These are phyloP conservation scores for Drosophila maculinotata DNA, from an alignment of 2,888 invertebrate genomes.

Conservation along the genomic window DNA sequence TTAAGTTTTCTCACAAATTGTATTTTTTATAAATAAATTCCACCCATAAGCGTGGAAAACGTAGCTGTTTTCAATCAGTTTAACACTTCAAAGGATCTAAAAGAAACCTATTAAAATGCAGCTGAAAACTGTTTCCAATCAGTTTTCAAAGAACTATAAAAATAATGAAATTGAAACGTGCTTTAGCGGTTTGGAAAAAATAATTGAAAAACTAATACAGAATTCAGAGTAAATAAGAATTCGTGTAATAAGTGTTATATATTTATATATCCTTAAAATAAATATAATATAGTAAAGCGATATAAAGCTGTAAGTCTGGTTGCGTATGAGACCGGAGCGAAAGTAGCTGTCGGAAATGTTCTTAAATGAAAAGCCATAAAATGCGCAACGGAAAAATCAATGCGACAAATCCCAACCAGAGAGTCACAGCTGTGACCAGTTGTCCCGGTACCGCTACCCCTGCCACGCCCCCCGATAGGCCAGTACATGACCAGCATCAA, in stretches of 20 bases:
- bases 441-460: neutral
- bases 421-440: conserved; percentile 56
- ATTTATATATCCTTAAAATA: neutral
- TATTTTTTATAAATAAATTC: too few species aligned
- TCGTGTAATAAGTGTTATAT: neutral
- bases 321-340: conserved; percentile 25
- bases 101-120: too few species aligned
- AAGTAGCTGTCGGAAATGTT: conserved; percentile 61
- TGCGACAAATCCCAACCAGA: conserved; percentile 35
- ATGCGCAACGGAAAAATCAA: conserved; percentile 65
- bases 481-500: conserved; percentile 74
- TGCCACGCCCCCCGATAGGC: conserved; percentile 32
- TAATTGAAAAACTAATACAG: neutral
- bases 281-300: conserved; percentile 45
- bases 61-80: too few species aligned
- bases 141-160: too few species aligned
- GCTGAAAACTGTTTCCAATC: too few species aligned
- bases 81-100: too few species aligned
- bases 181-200: too few species aligned
- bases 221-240: neutral
- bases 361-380: conserved; percentile 70
- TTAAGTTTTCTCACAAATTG: too few species aligned
- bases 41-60: too few species aligned
- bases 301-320: conserved; percentile 10
- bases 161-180: too few species aligned